Evolutionary conservation across 2,797 vertebrate genomes (phyloP).

Genomic region (Lagocephalus sceleratus): DNA sequence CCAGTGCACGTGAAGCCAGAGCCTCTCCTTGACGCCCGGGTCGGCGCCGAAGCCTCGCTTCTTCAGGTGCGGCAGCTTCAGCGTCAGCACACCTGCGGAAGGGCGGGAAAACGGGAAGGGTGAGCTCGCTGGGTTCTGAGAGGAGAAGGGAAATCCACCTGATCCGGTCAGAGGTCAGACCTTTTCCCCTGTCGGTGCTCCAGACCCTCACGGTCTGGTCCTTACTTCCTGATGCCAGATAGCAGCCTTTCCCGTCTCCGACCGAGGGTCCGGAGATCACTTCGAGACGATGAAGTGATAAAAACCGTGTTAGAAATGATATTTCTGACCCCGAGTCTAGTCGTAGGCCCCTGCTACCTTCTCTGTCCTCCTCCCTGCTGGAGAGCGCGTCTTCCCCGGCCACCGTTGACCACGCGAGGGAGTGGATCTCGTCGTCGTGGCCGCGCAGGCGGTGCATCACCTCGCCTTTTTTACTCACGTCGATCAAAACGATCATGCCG

Average conservation of each 20-base stretch:
- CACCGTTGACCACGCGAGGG: constrained; percentile 87
- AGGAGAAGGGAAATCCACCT: no score
- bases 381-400: constrained; percentile 70
- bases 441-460: constrained; percentile 88
- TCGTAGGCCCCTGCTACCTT: constrained; percentile 64
- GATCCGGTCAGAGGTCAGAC: constrained; percentile 58
- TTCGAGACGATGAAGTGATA: constrained; percentile 3
- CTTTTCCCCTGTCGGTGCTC: constrained; percentile 86
- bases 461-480: constrained; percentile 89
- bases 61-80: constrained; percentile 91
- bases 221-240: constrained; percentile 92
- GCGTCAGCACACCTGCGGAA: constrained; percentile 78
- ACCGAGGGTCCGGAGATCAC: constrained; percentile 22
- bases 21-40: constrained; percentile 85
- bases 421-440: constrained; percentile 94
- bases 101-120: not conserved
- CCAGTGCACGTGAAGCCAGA: constrained; percentile 93
- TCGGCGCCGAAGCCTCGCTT: constrained; percentile 83
- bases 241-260: constrained; percentile 74
- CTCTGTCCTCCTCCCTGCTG: constrained; percentile 62
- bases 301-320: not conserved
- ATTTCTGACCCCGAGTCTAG: no score
- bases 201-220: constrained; percentile 94
- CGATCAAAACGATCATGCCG: constrained; percentile 89
- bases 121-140: not conserved